Evolutionary conservation across 2,888 invertebrate species (phyloP).

Genomic region (Lymantria monacha): DNA sequence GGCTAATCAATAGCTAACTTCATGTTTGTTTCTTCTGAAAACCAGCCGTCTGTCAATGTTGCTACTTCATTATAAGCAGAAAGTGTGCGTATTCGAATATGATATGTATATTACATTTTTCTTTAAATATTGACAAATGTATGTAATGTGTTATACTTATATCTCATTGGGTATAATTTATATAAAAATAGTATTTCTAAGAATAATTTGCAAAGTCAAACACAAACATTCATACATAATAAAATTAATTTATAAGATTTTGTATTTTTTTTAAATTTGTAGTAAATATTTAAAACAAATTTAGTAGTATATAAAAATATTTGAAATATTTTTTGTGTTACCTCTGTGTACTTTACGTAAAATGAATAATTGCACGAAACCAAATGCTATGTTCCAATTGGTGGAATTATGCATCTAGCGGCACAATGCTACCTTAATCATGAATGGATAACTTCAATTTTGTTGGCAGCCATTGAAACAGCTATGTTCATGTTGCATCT

Average conservation of each 20-base stretch:
- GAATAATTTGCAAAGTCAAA: too few species aligned
- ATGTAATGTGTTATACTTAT: not conserved
- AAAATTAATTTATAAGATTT: not conserved
- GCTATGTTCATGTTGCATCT: slow-evolving; percentile 57
- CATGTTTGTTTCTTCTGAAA: slow-evolving; percentile 79
- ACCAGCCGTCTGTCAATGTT: slow-evolving; percentile 53
- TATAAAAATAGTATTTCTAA: too few species aligned
- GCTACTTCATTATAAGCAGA: slow-evolving; percentile 45
- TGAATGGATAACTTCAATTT: slow-evolving; percentile 28
- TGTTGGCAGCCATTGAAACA: slow-evolving; percentile 47
- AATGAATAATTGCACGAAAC: slow-evolving; percentile 41
- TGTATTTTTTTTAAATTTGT: not conserved
- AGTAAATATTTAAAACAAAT: not conserved
- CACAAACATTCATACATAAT: too few species aligned
- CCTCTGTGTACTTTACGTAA: slow-evolving; percentile 14
- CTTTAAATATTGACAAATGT: not conserved
- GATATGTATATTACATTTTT: not conserved
- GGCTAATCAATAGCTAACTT: slow-evolving; percentile 63
- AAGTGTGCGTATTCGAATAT: slow-evolving; percentile 4
- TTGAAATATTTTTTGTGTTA: not conserved
- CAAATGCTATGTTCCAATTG: slow-evolving; percentile 54
- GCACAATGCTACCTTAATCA: slow-evolving; percentile 33
- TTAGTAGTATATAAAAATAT: not conserved
- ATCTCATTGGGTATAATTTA: too few species aligned
- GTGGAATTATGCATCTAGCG: slow-evolving; percentile 36